phyloP scores from a whole-genome alignment of 2,888 invertebrate genomes.

The Andrena haemorrhoa region DNA sequence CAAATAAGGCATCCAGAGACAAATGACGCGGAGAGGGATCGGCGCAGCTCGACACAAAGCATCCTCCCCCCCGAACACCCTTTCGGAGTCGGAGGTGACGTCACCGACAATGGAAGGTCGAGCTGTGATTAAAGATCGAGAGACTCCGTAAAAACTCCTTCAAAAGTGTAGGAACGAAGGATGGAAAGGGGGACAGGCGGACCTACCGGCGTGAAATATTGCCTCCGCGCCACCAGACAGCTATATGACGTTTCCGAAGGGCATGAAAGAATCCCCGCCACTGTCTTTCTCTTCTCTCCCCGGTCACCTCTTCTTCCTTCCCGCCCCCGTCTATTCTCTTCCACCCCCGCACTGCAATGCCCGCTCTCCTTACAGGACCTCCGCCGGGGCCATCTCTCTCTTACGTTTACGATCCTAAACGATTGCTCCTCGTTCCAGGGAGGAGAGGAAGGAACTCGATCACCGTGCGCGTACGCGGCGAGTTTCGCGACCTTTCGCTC shows the following conservation, averaged over 20 bases:
- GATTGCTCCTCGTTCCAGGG: neutral
- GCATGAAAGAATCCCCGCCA: slow-evolving; percentile 76
- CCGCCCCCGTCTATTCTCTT: neutral
- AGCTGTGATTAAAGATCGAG: slow-evolving; percentile 84
- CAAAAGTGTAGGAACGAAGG: slow-evolving; percentile 75
- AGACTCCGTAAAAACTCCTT: slow-evolving; percentile 83
- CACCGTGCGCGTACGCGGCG: slow-evolving; percentile 39
- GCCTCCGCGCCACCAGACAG: slow-evolving; percentile 82
- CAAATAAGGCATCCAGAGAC: slow-evolving; percentile 82
- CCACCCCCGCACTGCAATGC: slow-evolving; percentile 1
- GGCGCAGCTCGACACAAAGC: slow-evolving; percentile 78
- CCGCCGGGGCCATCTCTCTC: neutral
- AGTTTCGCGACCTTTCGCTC: neutral
- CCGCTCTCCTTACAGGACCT: neutral
- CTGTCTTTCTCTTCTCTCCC: slow-evolving; percentile 42
- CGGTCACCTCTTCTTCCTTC: slow-evolving; percentile 7
- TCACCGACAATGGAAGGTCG: slow-evolving; percentile 84
- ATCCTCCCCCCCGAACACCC: slow-evolving; percentile 78
- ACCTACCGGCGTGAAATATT: slow-evolving; percentile 82
- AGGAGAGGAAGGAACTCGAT: no score
- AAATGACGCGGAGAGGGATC: slow-evolving; percentile 82
- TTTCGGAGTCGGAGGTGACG: slow-evolving; percentile 82
- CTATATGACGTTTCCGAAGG: slow-evolving; percentile 82
- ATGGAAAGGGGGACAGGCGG: slow-evolving; percentile 61
- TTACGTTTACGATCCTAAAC: neutral